These are phyloP conservation scores for Physocephala rufipes DNA, from an alignment of 2,888 invertebrate species.

Conservation along the genomic window DNA sequence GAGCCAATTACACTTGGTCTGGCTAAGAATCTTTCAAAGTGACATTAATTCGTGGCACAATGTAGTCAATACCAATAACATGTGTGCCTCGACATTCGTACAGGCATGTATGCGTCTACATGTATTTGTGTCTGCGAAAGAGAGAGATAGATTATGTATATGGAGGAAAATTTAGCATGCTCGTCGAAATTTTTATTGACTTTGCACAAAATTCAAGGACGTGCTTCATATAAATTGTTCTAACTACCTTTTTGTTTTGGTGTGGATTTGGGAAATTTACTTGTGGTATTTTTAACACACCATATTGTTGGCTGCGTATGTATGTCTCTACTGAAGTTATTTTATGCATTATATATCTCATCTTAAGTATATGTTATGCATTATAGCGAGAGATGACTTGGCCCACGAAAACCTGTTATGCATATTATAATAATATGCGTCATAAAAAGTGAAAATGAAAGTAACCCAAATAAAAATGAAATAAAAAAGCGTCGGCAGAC, in stretches of 20 bases:
- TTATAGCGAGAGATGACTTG: no score
- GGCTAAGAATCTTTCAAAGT: not conserved
- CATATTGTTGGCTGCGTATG: no score
- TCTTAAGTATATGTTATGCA: no score
- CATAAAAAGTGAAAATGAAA: not conserved
- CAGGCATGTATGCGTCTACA: not conserved
- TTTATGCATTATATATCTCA: no score
- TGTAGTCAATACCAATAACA: not conserved
- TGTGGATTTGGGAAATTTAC: not conserved
- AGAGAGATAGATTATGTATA: no score
- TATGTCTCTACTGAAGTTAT: no score
- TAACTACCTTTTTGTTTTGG: not conserved
- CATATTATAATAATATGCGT: not conserved
- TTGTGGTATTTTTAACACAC: no score
- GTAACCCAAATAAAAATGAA: not conserved
- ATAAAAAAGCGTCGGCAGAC: not conserved
- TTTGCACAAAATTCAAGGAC: slow-evolving; percentile 7
- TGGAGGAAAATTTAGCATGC: not conserved
- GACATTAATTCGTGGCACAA: not conserved
- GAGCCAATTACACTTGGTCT: not conserved
- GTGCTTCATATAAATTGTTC: not conserved
- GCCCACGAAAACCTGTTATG: not conserved
- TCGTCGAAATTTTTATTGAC: not conserved
- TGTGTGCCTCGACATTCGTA: no score
- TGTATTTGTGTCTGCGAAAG: not conserved